Evolutionary conservation across 2,888 invertebrate genomes (phyloP).

Genomic region (Ptilodon capucinus): DNA sequence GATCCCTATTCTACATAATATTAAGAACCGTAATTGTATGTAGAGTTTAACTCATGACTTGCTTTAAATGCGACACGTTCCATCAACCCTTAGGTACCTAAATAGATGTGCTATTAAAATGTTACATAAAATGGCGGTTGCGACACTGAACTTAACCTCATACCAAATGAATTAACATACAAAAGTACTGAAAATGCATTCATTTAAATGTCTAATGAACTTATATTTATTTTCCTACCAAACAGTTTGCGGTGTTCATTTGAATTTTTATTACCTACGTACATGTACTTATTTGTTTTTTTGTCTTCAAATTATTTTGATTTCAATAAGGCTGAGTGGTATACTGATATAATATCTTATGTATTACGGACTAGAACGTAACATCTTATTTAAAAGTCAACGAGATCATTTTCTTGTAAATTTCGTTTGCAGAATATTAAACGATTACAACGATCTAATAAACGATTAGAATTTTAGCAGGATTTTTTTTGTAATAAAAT

Average conservation of each 20-base stretch:
- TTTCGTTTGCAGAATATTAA: too few relatives aligned
- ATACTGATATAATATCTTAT: constrained; percentile 25
- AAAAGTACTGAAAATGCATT: constrained; percentile 76
- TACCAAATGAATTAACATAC: constrained; percentile 71
- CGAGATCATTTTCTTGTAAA: too few relatives aligned
- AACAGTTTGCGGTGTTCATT: constrained; percentile 45
- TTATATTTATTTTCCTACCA: constrained; percentile 51
- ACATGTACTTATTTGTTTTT: constrained; percentile 32
- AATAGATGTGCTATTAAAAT: constrained; percentile 17
- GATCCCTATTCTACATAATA: too few relatives aligned
- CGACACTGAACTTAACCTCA: constrained; percentile 81
- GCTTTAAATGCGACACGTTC: not conserved
- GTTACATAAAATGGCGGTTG: constrained; percentile 55
- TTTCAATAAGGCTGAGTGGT: constrained; percentile 30
- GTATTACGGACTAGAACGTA: not conserved
- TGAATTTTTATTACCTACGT: constrained; percentile 46
- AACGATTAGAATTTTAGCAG: constrained; percentile 2
- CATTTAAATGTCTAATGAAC: constrained; percentile 71
- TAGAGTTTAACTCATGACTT: not conserved
- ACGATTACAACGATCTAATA: too few relatives aligned
- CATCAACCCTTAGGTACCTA: constrained; percentile 10
- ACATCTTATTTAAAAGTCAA: not conserved
- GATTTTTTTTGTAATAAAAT: constrained; percentile 5
- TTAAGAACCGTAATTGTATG: too few relatives aligned
- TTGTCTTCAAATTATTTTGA: constrained; percentile 28